Evolutionary conservation across 2,113 vertebrate genomes (phyloP), one percentile per base, ranked within the genome.

Genomic region (Jaculus jaculus): DNA sequence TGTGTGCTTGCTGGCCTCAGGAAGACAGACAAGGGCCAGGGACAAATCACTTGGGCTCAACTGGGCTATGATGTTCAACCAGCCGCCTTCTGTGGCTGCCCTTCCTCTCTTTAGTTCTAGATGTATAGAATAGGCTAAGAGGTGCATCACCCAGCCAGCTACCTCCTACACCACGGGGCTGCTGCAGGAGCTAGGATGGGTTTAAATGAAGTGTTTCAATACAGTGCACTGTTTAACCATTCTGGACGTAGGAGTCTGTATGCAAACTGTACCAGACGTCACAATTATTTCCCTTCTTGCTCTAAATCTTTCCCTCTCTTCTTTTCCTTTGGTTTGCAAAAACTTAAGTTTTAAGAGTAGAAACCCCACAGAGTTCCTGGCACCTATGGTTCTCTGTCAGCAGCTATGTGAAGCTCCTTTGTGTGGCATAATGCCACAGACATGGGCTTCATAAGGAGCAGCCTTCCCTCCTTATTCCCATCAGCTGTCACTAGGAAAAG

Each of bases 141-240:
- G 51, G 61, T 34, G 39, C 80, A 74, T 24, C 0, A 34, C 1
- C 60, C 17, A 37, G 16, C 54, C 7, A 34, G 37, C 82, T 21
- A 65, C 80, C 84, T 80, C 61, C 78, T 69, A 74, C n/a, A 21
- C 77, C 4, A 58, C 85, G 71, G 87, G 61, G 26, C 3, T 10
- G 20, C 0, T 1, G 1, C 63, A 66, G 39, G 88, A n/a, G 47
- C 80, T 4, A 28, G n/a, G 60, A 32, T 30, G 12, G 34, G 51
- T n/a, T 90, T 66, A 28, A 75, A 82, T 71, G 80, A 69, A 54
- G n/a, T 16, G 39, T 91, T 89, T 94, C 84, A 63, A 39, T 58
- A 26, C 71, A 78, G 88, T 20, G 28, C 23, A 4, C 66, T 58
- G 30, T 85, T 61, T 68, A 68, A 65, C 42, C 71, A 34, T 77